Base-by-base conservation (phyloP, 2,113 vertebrate genomes). In the Atlantisia rogersi region DNA sequence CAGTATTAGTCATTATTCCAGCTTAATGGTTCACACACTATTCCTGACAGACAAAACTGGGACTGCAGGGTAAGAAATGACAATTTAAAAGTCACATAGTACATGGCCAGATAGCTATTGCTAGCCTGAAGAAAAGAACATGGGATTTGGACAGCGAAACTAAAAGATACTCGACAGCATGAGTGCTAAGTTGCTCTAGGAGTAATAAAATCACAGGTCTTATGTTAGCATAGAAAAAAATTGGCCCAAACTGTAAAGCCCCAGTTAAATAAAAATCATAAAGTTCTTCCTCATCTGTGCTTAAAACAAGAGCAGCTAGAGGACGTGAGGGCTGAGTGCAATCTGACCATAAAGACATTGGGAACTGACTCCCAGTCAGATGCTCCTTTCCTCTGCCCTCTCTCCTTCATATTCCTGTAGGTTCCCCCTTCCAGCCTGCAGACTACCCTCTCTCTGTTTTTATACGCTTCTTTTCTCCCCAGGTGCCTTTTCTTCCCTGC, bases 41-140 rank as follows among this genome's bases (percentile, higher is more conserved):
- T 37, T 39, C 42, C n/a, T 71, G 20, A 71, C 56, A 56, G 76
- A 74, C n/a, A 80, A 40, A 90, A 80, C 17, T 48, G 46, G 39
- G 50, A 86, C 46, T 8, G 2, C 11, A 35, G 56, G 56, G 94
- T 73, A 95, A 92, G 81, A 92, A 94, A 84, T 56, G 20, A 48
- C 26, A 53, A 58, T 35, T 77, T 74, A 44, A 88, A 29, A 81
- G 28, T 77, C 39, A 82, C 76, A 59, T 70, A 50, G 6, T 20
- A 74, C 7, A 17, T 16, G 26, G 25, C 26, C 77, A 79, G 32
- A 70, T 8, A 89, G 32, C 37, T 70, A 59, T 37, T 56, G 46
- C 46, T 56, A 44, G 32, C 32, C 29, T 74, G 28, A 83, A 55
- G 48, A 48, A 84, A 88, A 82, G 5, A 75, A 46, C 25, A 37